Evolutionary conservation across 2,888 invertebrate genomes (phyloP).

Genomic region (Stenodema calcarata): DNA sequence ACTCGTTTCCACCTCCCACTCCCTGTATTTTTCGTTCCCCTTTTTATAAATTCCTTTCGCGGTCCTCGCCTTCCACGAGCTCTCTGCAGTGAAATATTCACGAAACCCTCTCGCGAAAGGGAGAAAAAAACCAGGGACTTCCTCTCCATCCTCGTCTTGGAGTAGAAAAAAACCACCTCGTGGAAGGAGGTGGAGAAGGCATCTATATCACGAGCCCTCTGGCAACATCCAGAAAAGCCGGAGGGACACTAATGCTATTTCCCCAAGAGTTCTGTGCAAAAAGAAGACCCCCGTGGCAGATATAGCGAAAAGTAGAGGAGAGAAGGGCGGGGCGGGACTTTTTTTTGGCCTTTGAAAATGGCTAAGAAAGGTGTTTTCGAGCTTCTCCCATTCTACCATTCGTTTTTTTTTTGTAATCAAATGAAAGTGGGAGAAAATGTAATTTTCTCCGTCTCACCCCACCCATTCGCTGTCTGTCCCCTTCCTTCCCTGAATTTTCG

Average conservation of each 20-base stretch:
- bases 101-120: not conserved
- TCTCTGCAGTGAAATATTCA: not conserved
- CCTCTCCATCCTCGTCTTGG: too few relatives aligned
- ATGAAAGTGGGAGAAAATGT: conserved; percentile 13
- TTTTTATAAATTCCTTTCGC: not conserved
- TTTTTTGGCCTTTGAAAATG: not conserved
- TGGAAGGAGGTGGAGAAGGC: not conserved
- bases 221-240: not conserved
- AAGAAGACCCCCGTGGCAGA: not conserved
- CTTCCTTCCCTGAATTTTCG: not conserved
- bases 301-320: not conserved
- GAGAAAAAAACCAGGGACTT: too few relatives aligned
- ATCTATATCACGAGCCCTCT: not conserved
- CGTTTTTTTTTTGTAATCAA: conserved; percentile 8
- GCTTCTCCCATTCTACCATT: not conserved
- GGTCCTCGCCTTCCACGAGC: not conserved
- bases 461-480: not conserved
- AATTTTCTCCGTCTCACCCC: not conserved
- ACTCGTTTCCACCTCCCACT: too few relatives aligned
- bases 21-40: not conserved
- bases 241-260: not conserved
- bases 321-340: not conserved
- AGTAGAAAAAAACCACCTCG: not conserved
- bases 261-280: not conserved
- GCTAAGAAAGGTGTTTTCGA: not conserved